phyloP scores from a whole-genome alignment of 2,797 vertebrate species.

The Hydrolagus colliei region DNA sequence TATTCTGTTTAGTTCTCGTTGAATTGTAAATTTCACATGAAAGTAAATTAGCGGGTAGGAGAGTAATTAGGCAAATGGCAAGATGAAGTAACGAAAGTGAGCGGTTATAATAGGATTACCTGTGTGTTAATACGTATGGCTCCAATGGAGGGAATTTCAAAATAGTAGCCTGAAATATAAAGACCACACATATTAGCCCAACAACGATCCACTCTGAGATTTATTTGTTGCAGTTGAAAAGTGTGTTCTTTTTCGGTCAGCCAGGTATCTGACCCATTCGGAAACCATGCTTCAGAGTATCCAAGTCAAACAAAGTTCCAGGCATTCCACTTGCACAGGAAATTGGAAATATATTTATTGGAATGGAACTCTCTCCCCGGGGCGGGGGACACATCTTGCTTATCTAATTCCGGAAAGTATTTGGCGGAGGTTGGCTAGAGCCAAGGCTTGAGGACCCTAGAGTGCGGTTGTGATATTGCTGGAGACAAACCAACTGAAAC shows the following conservation, averaged over 20 bases:
- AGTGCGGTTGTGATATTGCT: too few relatives aligned
- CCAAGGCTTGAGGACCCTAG: too few relatives aligned
- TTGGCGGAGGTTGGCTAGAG: too few relatives aligned
- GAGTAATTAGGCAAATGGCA: background rate
- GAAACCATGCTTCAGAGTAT: too few relatives aligned
- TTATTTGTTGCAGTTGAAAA: background rate
- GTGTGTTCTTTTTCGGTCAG: background rate
- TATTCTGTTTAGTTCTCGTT: background rate
- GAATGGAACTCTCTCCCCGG: too few relatives aligned
- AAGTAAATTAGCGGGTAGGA: background rate
- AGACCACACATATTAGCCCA: background rate
- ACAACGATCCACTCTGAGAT: background rate
- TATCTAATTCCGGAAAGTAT: too few relatives aligned
- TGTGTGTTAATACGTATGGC: conserved; percentile 98
- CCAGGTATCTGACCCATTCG: too few relatives aligned
- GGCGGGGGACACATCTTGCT: too few relatives aligned
- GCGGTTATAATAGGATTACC: conserved; percentile 50
- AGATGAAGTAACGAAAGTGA: conserved; percentile 20
- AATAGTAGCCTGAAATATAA: conserved; percentile 82
- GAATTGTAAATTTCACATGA: background rate
- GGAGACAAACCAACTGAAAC: too few relatives aligned
- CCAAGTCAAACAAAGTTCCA: too few relatives aligned
- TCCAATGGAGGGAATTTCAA: conserved; percentile 96
- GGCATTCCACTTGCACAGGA: too few relatives aligned
- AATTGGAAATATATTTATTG: too few relatives aligned